A percentile compares a stretch with the other conserved stretches of the same genome.
Evolutionary conservation across 2,113 vertebrate species (phyloP).

Genomic region (Lanius collurio): DNA sequence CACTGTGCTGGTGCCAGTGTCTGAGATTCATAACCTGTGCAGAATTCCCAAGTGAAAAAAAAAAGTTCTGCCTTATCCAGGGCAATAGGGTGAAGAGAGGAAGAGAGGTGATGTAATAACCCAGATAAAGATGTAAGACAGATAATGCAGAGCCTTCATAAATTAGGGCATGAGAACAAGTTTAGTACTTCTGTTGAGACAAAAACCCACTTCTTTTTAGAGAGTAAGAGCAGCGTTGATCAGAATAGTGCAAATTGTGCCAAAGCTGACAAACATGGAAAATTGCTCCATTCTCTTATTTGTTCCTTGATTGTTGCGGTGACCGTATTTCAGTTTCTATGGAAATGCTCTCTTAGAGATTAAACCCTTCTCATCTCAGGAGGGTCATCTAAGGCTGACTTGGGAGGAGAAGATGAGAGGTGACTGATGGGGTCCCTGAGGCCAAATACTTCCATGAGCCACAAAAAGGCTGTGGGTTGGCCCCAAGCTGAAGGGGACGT

Average conservation of each 20-base stretch:
- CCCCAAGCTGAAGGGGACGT: background rate
- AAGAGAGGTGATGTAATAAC: background rate
- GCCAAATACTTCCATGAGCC: background rate
- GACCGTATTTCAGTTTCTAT: constrained; percentile 22
- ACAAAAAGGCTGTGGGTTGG: background rate
- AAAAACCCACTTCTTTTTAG: background rate
- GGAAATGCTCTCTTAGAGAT: background rate
- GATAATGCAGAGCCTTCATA: background rate
- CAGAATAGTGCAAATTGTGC: background rate
- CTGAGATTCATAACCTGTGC: background rate
- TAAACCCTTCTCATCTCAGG: background rate
- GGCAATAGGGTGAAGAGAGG: background rate
- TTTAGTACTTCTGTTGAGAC: background rate
- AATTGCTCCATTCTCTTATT: constrained; percentile 6
- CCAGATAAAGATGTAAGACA: background rate
- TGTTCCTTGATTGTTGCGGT: background rate
- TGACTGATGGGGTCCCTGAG: background rate
- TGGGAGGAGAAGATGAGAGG: background rate
- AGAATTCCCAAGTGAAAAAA: background rate
- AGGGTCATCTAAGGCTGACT: background rate
- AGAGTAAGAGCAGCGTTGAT: background rate
- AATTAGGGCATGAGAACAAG: background rate
- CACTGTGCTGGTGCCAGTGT: background rate
- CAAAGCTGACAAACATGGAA: constrained; percentile 45
- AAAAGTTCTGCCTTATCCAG: background rate